phyloP scores from a whole-genome alignment of 2,113 vertebrate genomes.

The Nothobranchius furzeri region DNA sequence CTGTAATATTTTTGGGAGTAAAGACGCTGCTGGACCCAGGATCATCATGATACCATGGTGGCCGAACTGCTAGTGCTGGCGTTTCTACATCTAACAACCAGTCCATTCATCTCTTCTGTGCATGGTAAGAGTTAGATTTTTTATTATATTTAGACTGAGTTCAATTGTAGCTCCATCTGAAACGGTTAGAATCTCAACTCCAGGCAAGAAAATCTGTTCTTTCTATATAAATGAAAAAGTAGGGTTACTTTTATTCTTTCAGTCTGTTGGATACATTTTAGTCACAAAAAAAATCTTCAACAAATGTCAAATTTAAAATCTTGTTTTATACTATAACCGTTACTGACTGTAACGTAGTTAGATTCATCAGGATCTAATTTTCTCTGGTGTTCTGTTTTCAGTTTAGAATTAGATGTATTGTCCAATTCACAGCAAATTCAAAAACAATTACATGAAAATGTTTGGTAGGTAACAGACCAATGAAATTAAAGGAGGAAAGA shows the following conservation, averaged over 20 bases:
- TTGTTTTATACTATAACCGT: too few species aligned
- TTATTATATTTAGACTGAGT: neutral
- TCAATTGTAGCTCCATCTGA: neutral
- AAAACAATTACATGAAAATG: neutral
- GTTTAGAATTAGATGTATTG: too few species aligned
- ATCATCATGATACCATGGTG: slow-evolving; percentile 78
- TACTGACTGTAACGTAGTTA: too few species aligned
- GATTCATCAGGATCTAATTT: too few species aligned
- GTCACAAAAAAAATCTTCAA: neutral
- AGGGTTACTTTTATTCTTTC: neutral
- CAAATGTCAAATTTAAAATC: too few species aligned
- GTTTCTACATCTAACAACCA: slow-evolving; percentile 50
- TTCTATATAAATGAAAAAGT: neutral
- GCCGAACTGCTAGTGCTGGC: slow-evolving; percentile 65
- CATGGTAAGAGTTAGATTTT: slow-evolving; percentile 42
- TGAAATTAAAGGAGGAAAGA: neutral
- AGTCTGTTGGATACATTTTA: neutral
- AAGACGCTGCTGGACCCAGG: slow-evolving; percentile 47
- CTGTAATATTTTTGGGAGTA: slow-evolving; percentile 3
- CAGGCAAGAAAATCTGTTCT: too few species aligned
- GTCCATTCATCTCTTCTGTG: slow-evolving; percentile 10
- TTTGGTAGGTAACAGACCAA: neutral
- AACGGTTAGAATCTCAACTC: neutral
- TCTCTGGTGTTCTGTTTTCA: too few species aligned
- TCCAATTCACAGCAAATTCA: neutral